A percentile compares a stretch with the other conserved stretches of the same genome.
Evolutionary conservation across 1,140 invertebrate species (phyloP).

Genomic region (Cydia strobilella): DNA sequence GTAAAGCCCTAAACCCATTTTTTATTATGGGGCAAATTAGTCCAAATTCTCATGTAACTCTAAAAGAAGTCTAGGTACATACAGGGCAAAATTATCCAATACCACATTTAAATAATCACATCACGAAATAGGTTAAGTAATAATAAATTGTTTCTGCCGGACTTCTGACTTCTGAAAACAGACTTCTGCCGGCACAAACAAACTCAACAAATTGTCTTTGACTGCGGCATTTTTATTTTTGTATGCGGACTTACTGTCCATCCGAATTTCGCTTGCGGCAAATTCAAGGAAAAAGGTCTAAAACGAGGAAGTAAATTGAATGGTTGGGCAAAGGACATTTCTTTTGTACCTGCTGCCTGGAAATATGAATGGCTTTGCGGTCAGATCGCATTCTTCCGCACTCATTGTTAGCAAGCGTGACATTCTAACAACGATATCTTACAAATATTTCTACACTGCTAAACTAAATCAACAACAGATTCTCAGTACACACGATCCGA

Average conservation of each 20-base stretch:
- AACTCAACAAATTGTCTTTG: too few relatives aligned
- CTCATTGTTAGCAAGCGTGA: background rate
- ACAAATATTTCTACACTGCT: background rate
- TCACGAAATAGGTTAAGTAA: too few relatives aligned
- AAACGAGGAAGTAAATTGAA: background rate
- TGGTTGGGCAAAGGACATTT: slow-evolving; percentile 8
- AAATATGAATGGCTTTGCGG: slow-evolving; percentile 11
- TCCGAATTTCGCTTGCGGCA: background rate
- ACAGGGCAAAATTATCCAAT: too few relatives aligned
- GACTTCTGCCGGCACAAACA: too few relatives aligned
- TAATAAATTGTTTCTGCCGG: too few relatives aligned
- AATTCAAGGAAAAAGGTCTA: slow-evolving; percentile 12
- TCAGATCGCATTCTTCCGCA: background rate
- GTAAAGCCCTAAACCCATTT: too few relatives aligned
- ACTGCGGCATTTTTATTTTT: too few relatives aligned
- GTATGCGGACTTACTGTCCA: background rate
- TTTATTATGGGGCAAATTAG: too few relatives aligned
- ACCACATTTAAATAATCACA: too few relatives aligned
- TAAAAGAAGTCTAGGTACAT: too few relatives aligned
- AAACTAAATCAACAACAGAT: background rate
- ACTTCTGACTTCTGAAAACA: too few relatives aligned
- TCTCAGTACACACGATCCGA: background rate
- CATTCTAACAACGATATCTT: background rate
- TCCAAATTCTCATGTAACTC: too few relatives aligned
- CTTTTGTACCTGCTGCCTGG: slow-evolving; percentile 20